A percentile compares a stretch with the other conserved stretches of the same genome.
Conservation (phyloP, 92 coral and sea anemone species). For the Bergia puertoricense region DNA sequence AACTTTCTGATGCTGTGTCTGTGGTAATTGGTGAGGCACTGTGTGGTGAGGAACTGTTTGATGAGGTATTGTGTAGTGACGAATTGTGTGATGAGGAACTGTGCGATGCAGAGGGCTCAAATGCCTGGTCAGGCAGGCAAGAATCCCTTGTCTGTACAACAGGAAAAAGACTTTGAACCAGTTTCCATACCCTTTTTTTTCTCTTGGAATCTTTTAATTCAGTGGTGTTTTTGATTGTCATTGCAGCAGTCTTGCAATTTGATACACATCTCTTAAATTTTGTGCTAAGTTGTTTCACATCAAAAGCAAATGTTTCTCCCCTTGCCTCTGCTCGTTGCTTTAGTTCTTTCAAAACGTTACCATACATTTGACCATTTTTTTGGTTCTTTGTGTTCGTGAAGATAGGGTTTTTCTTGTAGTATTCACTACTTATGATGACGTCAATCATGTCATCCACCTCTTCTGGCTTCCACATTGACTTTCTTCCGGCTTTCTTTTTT, state of each 20-base stretch:
- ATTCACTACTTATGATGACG: slow-evolving; percentile 39
- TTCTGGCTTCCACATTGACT: slow-evolving; percentile 18
- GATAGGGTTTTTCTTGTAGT: slow-evolving; percentile 45
- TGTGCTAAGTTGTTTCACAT: slow-evolving; percentile 38
- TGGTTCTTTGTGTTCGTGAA: slow-evolving; percentile 56
- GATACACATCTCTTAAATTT: slow-evolving; percentile 47
- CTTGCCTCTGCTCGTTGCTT: slow-evolving; percentile 28
- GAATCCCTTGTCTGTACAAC: slow-evolving; percentile 51
- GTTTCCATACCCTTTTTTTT: slow-evolving; percentile 43
- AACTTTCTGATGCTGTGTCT: slow-evolving; percentile 8
- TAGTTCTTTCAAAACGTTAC: slow-evolving; percentile 27
- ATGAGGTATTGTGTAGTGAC: background rate
- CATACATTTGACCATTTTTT: slow-evolving; percentile 39
- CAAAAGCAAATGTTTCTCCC: slow-evolving; percentile 23
- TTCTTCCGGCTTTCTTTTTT: slow-evolving; percentile 41
- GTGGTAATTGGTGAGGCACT: slow-evolving; percentile 1
- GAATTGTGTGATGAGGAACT: background rate
- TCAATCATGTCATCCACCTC: slow-evolving; percentile 36
- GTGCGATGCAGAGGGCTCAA: slow-evolving; percentile 46
- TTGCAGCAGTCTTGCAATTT: slow-evolving; percentile 51
- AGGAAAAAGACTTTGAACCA: slow-evolving; percentile 52
- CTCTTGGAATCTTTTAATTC: slow-evolving; percentile 41
- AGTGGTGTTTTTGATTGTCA: slow-evolving; percentile 53
- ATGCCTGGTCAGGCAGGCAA: slow-evolving; percentile 48
- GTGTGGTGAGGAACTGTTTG: background rate